Evolutionary conservation across 2,888 invertebrate species (phyloP).

Genomic region (Apeira syringaria): DNA sequence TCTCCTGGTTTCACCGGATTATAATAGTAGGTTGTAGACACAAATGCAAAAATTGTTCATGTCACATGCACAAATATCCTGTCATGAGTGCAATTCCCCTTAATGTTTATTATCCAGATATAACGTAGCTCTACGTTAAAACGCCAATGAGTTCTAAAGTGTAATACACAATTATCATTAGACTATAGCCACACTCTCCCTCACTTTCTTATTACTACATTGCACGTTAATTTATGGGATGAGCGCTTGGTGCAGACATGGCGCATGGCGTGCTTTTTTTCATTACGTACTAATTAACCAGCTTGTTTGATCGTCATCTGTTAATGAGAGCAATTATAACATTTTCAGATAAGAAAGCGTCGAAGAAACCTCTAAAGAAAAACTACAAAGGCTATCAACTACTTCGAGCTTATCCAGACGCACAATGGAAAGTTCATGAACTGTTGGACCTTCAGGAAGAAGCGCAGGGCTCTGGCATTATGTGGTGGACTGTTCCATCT

Average conservation of each 20-base stretch:
- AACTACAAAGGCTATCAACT: slow-evolving; percentile 84
- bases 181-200: slow-evolving; percentile 26
- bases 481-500: slow-evolving; percentile 79
- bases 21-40: no score
- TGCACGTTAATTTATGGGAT: slow-evolving; percentile 15
- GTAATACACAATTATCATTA: slow-evolving; percentile 33
- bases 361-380: slow-evolving; percentile 66
- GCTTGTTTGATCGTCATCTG: slow-evolving; percentile 18
- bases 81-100: no score
- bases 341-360: slow-evolving; percentile 54
- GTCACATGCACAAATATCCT: no score
- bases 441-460: slow-evolving; percentile 75
- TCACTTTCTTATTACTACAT: slow-evolving; percentile 42
- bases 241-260: not conserved
- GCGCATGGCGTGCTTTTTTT: slow-evolving; percentile 18
- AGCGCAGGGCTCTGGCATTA: slow-evolving; percentile 72
- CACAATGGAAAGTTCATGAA: slow-evolving; percentile 69
- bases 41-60: no score
- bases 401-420: slow-evolving; percentile 68
- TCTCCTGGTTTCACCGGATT: no score
- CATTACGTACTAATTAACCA: slow-evolving; percentile 23
- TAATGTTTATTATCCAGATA: no score
- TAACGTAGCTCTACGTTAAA: no score
- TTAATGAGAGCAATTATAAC: slow-evolving; percentile 21
- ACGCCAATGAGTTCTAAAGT: slow-evolving; percentile 32